Base-by-base conservation (phyloP, 2,113 vertebrate species). In the Sinocyclocheilus maitianheensis region DNA sequence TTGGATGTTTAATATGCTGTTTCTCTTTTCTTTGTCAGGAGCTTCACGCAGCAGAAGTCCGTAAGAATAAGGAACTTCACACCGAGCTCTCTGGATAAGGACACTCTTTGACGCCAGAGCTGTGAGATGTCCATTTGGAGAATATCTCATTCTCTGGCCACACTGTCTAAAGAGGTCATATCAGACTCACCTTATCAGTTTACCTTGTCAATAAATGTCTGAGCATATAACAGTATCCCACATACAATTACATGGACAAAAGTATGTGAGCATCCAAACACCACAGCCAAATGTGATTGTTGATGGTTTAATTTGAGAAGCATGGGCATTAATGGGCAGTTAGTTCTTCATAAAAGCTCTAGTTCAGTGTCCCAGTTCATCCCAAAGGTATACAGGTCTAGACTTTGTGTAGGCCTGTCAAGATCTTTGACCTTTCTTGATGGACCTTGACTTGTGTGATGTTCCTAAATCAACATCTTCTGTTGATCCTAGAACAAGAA, bases 81-180 rank as follows among this genome's bases (percentile, higher is more conserved):
- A 94, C 95, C 81, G 95, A 96, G 86, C 94, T 96, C 91, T 97
- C 96, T 26, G 96, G 95, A 90, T 98, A 94, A 95, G 10, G 72
- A 91, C 77, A 82, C 3, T 4, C n/a, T 40, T 30, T 71, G 30
- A 37, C 14, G 26, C 67, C 30, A n/a, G 71, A 74, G 71, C 20
- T 22, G 11, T 5, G 37, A 83, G 75, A 37, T 48, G 14, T 65
- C 43, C 24, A 18, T 67, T 84, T 62, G 67, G 71, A 55, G 74
- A 85, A 76, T 84, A 71, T 71, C 46, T 80, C 77, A 84, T 88
- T 85, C 74, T 69, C 85, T 78, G 89, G 72, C 86, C 79, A 88
- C 86, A 80, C n/a, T n/a, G 80, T 89, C 87, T 89, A 84, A 86
- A 89, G 84, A 67, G 53, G 87, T 77, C 86, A 84, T 88, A 22